Percentiles rank a stretch among this genome's conserved stretches.
Evolutionary conservation across 2,113 vertebrate species (phyloP).

Genomic region (Leiothrix lutea): DNA sequence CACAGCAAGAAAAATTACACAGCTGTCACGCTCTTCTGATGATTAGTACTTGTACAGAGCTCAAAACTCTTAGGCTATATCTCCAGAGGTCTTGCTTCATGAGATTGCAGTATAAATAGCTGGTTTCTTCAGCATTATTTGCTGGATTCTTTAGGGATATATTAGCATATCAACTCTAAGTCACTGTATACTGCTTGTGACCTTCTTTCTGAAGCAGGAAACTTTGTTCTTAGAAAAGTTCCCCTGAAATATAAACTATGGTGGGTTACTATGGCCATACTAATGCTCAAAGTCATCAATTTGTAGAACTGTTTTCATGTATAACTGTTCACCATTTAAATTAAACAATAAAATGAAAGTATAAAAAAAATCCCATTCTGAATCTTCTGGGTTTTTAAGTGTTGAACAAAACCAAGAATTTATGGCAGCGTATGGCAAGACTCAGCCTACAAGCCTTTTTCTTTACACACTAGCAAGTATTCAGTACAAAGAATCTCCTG

Average conservation of each 20-base stretch:
- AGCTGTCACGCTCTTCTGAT: background rate
- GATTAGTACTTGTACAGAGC: background rate
- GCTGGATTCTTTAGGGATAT: background rate
- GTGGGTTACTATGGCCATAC: background rate
- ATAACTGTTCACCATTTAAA: background rate
- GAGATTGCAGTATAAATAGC: background rate
- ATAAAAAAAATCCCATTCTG: background rate
- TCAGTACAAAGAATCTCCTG: background rate
- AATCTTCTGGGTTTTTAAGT: background rate
- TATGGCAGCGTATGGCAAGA: background rate
- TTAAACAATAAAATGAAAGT: background rate
- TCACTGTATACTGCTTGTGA: background rate
- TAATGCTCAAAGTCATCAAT: background rate
- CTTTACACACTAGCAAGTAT: background rate
- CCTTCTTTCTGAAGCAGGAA: background rate
- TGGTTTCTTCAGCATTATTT: slow-evolving; percentile 13
- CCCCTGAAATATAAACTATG: background rate
- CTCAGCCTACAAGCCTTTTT: background rate
- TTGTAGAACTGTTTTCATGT: background rate
- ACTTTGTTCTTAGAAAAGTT: background rate
- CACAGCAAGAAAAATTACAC: slow-evolving; percentile 15
- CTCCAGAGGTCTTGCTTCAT: slow-evolving; percentile 1
- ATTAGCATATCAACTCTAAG: background rate
- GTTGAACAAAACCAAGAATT: background rate
- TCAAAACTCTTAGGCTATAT: background rate